Base-by-base conservation (phyloP, 2,797 vertebrate species). In the Eidolon dupreanum region DNA sequence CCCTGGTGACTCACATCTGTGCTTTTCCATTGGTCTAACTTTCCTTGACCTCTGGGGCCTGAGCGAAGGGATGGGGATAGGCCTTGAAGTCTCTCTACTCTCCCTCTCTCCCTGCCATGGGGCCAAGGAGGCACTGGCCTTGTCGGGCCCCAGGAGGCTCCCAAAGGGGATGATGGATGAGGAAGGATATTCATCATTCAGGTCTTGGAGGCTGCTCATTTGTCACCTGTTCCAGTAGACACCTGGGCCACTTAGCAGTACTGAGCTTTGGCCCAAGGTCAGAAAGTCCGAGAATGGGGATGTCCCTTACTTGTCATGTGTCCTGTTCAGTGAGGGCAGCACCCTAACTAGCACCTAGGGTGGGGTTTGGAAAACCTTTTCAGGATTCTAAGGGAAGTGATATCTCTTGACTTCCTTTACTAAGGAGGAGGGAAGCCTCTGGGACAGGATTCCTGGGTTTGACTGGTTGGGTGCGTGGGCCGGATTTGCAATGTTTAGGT, bases 401-500 rank as follows among this genome's bases (percentile, higher is more conserved):
- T 55, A 7, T 19, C 26, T 68, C 33, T 70, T 15, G 57, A 41
- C 26, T 13, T 74, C 38, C n/a, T 59, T 59, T 78, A 57, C 12
- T 17, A 59, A 53, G 36, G 15, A 19, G 59, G 9, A 81, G 88
- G 31, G 36, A 53, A 75, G 5, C 20, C 57, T 38, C 51, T 31
- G 55, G 28, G 79, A 57, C 13, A 16, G 2, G 49, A 38, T n/a
- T 38, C 66, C 46, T 41, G 65, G 22, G 28, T 61, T 61, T 55
- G 77, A n/a, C 68, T 92, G 63, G 46, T 22, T 68, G 73, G 24
- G 49, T 43, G 55, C 49, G 15, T 9, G 57, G 65, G 55, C 46
- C 2, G 4, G 36, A 8, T 55, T 73, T 8, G 0, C 6, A 0
- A 33, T 5, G 33, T 8, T 9, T 33, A 26, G 19, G 24, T 26